Evolutionary conservation across 2,888 invertebrate species (phyloP).

Genomic region (Falcaria lacertinaria): DNA sequence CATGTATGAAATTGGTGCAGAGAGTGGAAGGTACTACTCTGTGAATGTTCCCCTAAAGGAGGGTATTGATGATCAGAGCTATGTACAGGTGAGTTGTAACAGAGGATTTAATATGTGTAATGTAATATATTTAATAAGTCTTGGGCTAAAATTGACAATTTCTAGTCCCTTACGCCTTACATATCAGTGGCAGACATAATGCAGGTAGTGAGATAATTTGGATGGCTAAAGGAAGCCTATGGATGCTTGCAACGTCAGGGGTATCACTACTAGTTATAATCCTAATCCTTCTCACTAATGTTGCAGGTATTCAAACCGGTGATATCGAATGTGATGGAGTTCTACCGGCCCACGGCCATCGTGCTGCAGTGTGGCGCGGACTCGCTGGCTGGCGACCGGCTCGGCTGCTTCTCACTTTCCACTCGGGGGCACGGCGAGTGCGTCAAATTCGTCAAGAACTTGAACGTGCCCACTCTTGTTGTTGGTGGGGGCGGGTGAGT

Average conservation of each 20-base stretch:
- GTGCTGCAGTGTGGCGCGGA: conserved; percentile 99
- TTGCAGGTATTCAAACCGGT: conserved; percentile 96
- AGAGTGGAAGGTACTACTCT: conserved; percentile 97
- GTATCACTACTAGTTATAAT: too few species aligned
- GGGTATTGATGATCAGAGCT: conserved; percentile 97
- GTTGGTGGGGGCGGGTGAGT: conserved; percentile 86
- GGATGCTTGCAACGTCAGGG: too few species aligned
- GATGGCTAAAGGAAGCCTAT: too few species aligned
- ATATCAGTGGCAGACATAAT: too few species aligned
- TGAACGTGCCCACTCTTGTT: conserved; percentile 94
- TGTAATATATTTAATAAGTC: too few species aligned
- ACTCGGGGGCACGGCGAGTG: conserved; percentile 98
- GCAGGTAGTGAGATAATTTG: too few species aligned
- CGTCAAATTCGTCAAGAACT: conserved; percentile 95
- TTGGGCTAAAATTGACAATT: too few species aligned
- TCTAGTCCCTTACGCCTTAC: too few species aligned
- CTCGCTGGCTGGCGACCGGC: conserved; percentile 94
- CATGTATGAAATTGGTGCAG: conserved; percentile 98
- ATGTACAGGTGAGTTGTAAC: conserved; percentile 84
- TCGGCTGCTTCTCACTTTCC: conserved; percentile 97
- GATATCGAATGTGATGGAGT: conserved; percentile 96
- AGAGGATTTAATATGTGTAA: background rate
- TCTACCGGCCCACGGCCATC: conserved; percentile 97
- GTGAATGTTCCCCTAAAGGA: conserved; percentile 99
- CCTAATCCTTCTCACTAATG: too few species aligned